These are phyloP conservation scores for Trichonephila clavipes DNA, from an alignment of 1,140 invertebrate genomes.

Conservation along the genomic window DNA sequence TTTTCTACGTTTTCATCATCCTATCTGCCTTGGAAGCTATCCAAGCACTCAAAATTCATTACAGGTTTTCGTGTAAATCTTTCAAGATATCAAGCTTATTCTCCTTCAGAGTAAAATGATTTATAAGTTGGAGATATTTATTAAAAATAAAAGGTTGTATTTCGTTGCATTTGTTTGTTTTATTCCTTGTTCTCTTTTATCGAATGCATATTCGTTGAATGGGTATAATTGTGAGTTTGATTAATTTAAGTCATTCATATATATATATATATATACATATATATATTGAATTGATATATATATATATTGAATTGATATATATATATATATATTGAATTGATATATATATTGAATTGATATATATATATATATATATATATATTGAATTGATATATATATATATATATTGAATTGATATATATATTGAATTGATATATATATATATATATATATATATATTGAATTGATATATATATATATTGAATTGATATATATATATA, in stretches of 20 bases:
- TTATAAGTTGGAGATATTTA: conserved; percentile 50
- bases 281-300: no score
- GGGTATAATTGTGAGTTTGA: background rate
- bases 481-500: no score
- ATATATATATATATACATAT: no score
- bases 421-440: no score
- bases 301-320: no score
- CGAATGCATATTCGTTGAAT: conserved; percentile 1
- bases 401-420: no score
- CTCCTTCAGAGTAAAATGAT: conserved; percentile 46
- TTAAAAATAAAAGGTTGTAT: conserved; percentile 36
- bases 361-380: no score
- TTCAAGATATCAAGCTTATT: conserved; percentile 64
- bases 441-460: no score
- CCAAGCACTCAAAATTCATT: conserved; percentile 72
- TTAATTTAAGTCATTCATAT: background rate
- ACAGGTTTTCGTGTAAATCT: conserved; percentile 42
- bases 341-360: no score
- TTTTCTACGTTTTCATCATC: conserved; percentile 38
- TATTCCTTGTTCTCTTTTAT: conserved; percentile 8
- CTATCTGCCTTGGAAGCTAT: conserved; percentile 59
- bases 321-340: no score
- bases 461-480: no score
- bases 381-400: no score
- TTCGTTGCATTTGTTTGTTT: background rate